These are phyloP conservation scores for Mayetiola destructor DNA, from an alignment of 2,888 invertebrate genomes.

Conservation along the genomic window DNA sequence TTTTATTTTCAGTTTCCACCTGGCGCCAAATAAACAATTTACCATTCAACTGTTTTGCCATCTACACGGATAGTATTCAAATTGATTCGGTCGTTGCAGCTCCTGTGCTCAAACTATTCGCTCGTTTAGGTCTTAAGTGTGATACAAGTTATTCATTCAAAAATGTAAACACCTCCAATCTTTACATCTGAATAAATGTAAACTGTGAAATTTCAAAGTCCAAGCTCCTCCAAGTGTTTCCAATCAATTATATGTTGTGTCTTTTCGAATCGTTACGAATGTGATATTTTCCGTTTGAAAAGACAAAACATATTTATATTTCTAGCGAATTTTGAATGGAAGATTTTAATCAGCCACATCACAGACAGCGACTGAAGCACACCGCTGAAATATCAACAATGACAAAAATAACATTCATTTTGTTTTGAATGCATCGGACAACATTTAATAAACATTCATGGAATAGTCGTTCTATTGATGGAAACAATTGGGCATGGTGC, in stretches of 20 bases:
- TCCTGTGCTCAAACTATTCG: not conserved
- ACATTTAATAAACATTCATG: not conserved
- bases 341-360: not conserved
- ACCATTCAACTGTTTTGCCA: not conserved
- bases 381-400: not conserved
- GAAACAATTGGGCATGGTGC: not conserved
- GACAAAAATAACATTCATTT: no score
- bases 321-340: not conserved
- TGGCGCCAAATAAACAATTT: slow-evolving; percentile 2
- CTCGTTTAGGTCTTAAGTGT: not conserved
- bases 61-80: not conserved
- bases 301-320: not conserved
- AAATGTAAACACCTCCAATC: not conserved
- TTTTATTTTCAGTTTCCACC: not conserved
- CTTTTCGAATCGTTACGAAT: not conserved
- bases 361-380: not conserved
- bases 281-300: not conserved
- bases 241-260: not conserved
- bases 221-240: not conserved
- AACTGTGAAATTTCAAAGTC: not conserved
- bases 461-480: no score
- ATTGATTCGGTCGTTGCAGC: not conserved
- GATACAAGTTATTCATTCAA: not conserved
- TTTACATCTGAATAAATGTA: slow-evolving; percentile 1
- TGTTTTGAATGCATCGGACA: not conserved